Evolutionary conservation across 23 tunicate species (phyloP), one percentile per base, ranked within the genome.

Genomic region (Corella eumyota): DNA sequence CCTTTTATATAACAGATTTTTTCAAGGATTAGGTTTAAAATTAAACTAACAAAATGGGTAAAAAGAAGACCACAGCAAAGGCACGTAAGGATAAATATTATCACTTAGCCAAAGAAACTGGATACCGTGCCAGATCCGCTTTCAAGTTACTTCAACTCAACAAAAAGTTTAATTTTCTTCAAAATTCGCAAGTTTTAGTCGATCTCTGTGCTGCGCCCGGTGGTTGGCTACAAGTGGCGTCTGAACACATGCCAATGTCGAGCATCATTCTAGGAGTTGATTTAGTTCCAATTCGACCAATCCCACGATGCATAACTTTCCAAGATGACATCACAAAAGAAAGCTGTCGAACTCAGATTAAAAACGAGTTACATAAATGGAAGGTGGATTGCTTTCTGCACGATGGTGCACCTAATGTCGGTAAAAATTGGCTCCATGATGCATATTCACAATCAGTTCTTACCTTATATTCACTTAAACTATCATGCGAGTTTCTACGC

Each of bases 381-480:
- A 93, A 93, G 62, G 99, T 64, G 0, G 99, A 93, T 46, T 67
- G 78, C 27, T 95, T 93, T 48, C 65, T 93, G 30, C 82, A 93
- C 50, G 99, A 93, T 50, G 99, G 99, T 59, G 95, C 99, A 19
- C 99, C 99, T 1, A 93, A 93, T 68, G 92, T 93, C 38, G 99
- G 99, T 30, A 85, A 77, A 64, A 93, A 78, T 57, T 93, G 99
- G 99, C 71, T 85, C 5, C 95, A 85, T 58, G 99, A 93, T 78
- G 93, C 99, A 13, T 93, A 67, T 57, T 54, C 99, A 9, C 99
- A 93, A 50, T 79, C 95, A 7, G 99, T 77, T 6, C 61, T 93
- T 19, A 77, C 99, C 2, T 70, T 93, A 3, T 72, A 71, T 63
- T 77, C 95, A 9, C 32, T 73, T 19, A 93, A 93, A 49, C 58